Evolutionary conservation across 2,113 vertebrate genomes (phyloP).

Genomic region (Crotalus helleri): DNA sequence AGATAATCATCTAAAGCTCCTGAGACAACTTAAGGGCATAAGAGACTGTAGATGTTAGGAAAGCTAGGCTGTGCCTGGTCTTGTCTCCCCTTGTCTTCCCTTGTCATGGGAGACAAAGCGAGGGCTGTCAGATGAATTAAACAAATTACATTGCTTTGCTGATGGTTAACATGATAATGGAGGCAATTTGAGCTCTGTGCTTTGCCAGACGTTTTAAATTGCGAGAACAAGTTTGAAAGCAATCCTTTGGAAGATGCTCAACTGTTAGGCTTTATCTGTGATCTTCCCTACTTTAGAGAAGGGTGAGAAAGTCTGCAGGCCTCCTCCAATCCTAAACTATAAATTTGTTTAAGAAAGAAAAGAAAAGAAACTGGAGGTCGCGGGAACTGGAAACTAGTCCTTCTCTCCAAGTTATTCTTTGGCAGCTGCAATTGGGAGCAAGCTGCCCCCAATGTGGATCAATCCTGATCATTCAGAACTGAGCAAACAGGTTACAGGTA

Average conservation of each 20-base stretch:
- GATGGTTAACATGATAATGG: background rate
- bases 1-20: background rate
- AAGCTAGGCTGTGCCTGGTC: background rate
- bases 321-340: background rate
- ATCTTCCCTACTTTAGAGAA: background rate
- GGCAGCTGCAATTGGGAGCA: no score
- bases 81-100: background rate
- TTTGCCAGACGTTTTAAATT: background rate
- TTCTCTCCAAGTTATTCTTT: no score
- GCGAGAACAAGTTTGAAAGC: slow-evolving; percentile 10
- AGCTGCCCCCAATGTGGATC: no score
- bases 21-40: background rate
- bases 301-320: background rate
- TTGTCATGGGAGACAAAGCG: background rate
- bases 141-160: fast-evolving
- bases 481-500: background rate
- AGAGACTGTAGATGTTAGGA: background rate
- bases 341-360: background rate
- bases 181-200: background rate
- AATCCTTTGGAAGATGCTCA: background rate
- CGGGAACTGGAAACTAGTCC: no score
- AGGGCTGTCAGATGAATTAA: background rate
- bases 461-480: background rate
- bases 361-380: no score
- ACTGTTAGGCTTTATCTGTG: background rate